phyloP scores from a whole-genome alignment of 2,113 vertebrate genomes.

The Dicerorhinus sumatrensis region DNA sequence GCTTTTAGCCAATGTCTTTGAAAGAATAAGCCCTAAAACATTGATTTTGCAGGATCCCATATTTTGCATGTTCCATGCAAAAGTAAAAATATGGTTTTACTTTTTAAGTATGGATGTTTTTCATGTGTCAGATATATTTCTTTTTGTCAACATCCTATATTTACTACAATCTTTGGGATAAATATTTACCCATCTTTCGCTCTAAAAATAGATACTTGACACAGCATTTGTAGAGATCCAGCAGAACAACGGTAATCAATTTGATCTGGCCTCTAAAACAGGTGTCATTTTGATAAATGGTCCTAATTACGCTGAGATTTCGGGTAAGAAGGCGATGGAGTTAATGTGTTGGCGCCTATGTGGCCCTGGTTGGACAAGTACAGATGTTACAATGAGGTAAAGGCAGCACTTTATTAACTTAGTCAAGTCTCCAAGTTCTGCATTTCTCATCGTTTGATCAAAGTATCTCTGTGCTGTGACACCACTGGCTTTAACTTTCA shows the following conservation, averaged over 20 bases:
- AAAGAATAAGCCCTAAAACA: neutral
- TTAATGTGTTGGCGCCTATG: slow-evolving; percentile 78
- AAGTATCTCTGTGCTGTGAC: slow-evolving; percentile 59
- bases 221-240: slow-evolving; percentile 68
- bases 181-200: slow-evolving; percentile 68
- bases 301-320: slow-evolving; percentile 88
- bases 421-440: slow-evolving; percentile 60
- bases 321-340: slow-evolving; percentile 85
- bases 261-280: slow-evolving; percentile 86
- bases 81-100: neutral
- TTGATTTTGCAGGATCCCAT: neutral
- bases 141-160: slow-evolving; percentile 20
- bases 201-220: slow-evolving; percentile 77
- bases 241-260: slow-evolving; percentile 84
- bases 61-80: neutral
- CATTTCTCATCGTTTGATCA: slow-evolving; percentile 71
- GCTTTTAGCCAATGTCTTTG: neutral
- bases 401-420: slow-evolving; percentile 78
- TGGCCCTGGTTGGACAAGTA: slow-evolving; percentile 80
- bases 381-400: slow-evolving; percentile 79
- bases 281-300: slow-evolving; percentile 89
- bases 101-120: neutral
- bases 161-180: neutral
- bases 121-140: neutral
- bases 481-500: slow-evolving; percentile 75